Percentiles rank a stretch among this genome's conserved stretches.
Conservation (phyloP, 2,888 invertebrate species). For the Ischnus inquisitorius region DNA sequence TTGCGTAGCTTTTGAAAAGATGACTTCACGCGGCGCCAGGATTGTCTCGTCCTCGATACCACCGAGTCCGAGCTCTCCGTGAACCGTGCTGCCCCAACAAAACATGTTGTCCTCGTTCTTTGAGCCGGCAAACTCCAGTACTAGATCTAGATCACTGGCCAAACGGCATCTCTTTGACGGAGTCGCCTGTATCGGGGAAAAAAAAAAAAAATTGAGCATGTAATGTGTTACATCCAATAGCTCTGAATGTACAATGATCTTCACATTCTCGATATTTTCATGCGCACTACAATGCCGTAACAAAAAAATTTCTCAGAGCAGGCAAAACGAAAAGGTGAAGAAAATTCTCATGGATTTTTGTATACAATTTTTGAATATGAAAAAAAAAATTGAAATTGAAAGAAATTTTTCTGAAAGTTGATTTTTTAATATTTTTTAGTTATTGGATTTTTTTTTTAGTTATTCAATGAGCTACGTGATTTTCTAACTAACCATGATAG, state of each 20-base stretch:
- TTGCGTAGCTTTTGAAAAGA: conserved; percentile 82
- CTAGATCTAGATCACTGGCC: conserved; percentile 69
- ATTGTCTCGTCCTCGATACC: conserved; percentile 91
- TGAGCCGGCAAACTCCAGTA: conserved; percentile 46
- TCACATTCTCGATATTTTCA: too few relatives aligned
- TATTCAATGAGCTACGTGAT: background rate
- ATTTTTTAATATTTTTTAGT: too few relatives aligned
- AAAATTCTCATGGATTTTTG: background rate
- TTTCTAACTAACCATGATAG: conserved; percentile 61
- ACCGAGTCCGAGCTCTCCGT: conserved; percentile 93
- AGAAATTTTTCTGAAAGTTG: too few relatives aligned
- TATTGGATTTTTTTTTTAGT: too few relatives aligned
- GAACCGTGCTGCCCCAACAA: conserved; percentile 92
- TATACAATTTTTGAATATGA: background rate
- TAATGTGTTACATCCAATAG: background rate
- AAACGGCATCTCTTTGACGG: conserved; percentile 77
- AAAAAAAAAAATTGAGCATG: background rate
- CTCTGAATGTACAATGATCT: too few relatives aligned
- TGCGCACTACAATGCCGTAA: too few relatives aligned
- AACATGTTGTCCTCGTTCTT: conserved; percentile 85
- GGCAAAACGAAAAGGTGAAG: background rate
- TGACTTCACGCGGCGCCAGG: conserved; percentile 85
- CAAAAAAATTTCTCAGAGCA: background rate
- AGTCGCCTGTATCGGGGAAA: conserved; percentile 74
- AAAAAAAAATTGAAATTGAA: too few relatives aligned